These are phyloP conservation scores for Hydropsyche betteni DNA, from an alignment of 2,888 invertebrate genomes.

Conservation along the genomic window DNA sequence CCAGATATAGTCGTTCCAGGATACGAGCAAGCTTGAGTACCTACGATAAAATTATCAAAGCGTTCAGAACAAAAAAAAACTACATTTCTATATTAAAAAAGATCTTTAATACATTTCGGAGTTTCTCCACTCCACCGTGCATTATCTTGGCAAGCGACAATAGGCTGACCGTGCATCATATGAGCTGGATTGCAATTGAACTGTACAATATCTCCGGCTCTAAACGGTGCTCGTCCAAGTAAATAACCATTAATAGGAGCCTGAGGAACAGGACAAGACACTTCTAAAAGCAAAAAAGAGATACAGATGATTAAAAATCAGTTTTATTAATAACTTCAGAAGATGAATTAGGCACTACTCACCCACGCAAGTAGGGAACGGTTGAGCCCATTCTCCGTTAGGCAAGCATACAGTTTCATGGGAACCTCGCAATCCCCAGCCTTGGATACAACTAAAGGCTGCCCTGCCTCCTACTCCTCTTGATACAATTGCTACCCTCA, in stretches of 20 bases:
- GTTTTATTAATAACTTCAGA: slow-evolving; percentile 31
- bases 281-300: slow-evolving; percentile 67
- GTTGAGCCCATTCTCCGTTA: slow-evolving; percentile 81
- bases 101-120: slow-evolving; percentile 76
- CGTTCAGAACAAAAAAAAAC: neutral
- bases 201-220: slow-evolving; percentile 86
- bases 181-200: slow-evolving; percentile 88
- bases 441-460: slow-evolving; percentile 80
- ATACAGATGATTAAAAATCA: slow-evolving; percentile 35
- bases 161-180: slow-evolving; percentile 91
- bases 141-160: slow-evolving; percentile 87
- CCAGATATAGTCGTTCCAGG: slow-evolving; percentile 88
- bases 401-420: slow-evolving; percentile 79
- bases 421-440: slow-evolving; percentile 79
- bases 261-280: slow-evolving; percentile 79
- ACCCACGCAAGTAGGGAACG: slow-evolving; percentile 81
- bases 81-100: too few relatives aligned
- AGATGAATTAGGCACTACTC: slow-evolving; percentile 51
- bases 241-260: slow-evolving; percentile 82
- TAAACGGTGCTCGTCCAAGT: slow-evolving; percentile 79
- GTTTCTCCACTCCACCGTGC: slow-evolving; percentile 85
- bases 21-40: slow-evolving; percentile 85
- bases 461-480: slow-evolving; percentile 83
- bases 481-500: slow-evolving; percentile 78
- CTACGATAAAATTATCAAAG: slow-evolving; percentile 56